Evolutionary conservation across 2,888 invertebrate genomes (phyloP), one percentile per base, ranked within the genome.

Genomic region (Sinelater perroti): DNA sequence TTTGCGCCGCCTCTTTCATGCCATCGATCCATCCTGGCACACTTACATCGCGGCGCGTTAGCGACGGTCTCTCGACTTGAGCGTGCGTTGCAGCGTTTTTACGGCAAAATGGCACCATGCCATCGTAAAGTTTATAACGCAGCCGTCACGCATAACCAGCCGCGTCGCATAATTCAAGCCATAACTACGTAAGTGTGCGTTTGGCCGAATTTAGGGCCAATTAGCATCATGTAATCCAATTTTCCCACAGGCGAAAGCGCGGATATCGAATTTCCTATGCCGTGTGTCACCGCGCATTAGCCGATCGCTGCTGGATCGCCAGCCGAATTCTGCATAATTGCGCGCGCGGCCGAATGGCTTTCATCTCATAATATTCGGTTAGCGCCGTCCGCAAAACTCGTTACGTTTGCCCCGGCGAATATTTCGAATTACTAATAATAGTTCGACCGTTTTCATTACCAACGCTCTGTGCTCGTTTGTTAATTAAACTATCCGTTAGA

Each of bases 251-350:
- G 2, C 21, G 11, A 33, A 10, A 6, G 24, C n/a, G 28, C 28
- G 2, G 5, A 28, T n/a, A n/a, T n/a, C n/a, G n/a, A n/a, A n/a
- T n/a, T n/a, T n/a, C n/a, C n/a, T n/a, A n/a, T n/a, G n/a, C n/a
- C n/a, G n/a, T n/a, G n/a, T 7, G 24, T 6, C 24, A 7, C 24
- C 24, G 7, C 5, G 7, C 5, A 24, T 24, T 24, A 24, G 5
- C 5, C 7, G 7, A 5, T 7, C 24, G 24, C 7, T 24, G 8
- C 8, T 30, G 30, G 8, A 10, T 30, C 11, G 11, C 11, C 18
- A 21, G 14, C 24, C 16, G n/a, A 24, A 40, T 40, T 40, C 26
- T 40, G 13, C 40, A 40, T 40, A 40, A 40, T 40, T 40, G 40
- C 40, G 18, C 10, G 36, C 26, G 7, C 20, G 40, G 14, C 26